These are phyloP conservation scores for Xanthostigma xanthostigma DNA, from an alignment of 2,888 invertebrate genomes.

Conservation along the genomic window DNA sequence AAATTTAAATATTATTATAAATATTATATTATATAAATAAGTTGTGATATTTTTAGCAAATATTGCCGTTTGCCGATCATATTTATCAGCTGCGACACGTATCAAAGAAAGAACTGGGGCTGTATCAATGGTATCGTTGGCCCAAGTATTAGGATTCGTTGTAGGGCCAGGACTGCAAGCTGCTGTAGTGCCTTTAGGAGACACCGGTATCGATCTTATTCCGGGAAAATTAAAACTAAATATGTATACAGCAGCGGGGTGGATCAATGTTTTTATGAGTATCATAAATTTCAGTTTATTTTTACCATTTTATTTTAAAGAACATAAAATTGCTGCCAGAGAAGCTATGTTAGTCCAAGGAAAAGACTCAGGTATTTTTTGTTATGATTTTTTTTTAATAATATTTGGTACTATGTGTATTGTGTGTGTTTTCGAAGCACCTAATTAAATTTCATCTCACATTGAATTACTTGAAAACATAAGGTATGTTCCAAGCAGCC, in stretches of 20 bases:
- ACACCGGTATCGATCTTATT: constrained; percentile 40
- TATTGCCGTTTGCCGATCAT: constrained; percentile 69
- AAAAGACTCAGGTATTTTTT: constrained; percentile 37
- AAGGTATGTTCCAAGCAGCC: too few relatives aligned
- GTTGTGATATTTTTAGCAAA: constrained; percentile 41
- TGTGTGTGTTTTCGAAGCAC: not conserved
- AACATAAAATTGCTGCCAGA: constrained; percentile 58
- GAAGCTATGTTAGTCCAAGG: constrained; percentile 67
- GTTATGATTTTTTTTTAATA: constrained; percentile 7
- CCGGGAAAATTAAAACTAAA: constrained; percentile 45
- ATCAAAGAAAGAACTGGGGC: constrained; percentile 65
- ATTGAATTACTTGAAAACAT: too few relatives aligned
- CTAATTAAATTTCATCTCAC: too few relatives aligned
- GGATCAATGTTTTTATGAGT: constrained; percentile 68
- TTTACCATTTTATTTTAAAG: constrained; percentile 59
- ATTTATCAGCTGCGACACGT: constrained; percentile 72
- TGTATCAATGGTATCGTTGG: constrained; percentile 68
- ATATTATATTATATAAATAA: not conserved
- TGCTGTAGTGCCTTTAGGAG: constrained; percentile 61
- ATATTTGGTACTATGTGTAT: not conserved
- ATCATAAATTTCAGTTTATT: constrained; percentile 56
- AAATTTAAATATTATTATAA: constrained; percentile 2
- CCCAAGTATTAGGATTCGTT: constrained; percentile 76
- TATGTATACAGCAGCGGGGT: constrained; percentile 79
- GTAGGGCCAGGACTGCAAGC: constrained; percentile 76